A percentile compares a stretch with the other conserved stretches of the same genome.
These are phyloP conservation scores for Lymantria monacha DNA, from an alignment of 2,888 invertebrate species.

Conservation along the genomic window DNA sequence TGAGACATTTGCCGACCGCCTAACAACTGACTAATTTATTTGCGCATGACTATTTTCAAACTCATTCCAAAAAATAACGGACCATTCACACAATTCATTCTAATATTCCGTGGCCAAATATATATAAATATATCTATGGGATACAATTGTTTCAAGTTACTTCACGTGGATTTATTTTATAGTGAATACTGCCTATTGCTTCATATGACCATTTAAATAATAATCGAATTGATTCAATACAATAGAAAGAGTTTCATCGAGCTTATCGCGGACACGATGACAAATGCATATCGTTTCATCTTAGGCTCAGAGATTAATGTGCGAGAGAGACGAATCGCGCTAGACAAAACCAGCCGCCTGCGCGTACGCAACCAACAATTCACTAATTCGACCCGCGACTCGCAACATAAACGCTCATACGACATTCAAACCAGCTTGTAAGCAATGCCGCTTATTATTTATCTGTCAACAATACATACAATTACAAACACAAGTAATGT, in stretches of 20 bases:
- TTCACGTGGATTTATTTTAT: not conserved
- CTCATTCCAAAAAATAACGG: not conserved
- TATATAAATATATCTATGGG: not conserved
- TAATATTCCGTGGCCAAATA: not conserved
- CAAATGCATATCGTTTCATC: slow-evolving; percentile 81
- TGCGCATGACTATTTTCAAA: slow-evolving; percentile 35
- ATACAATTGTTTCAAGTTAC: not conserved
- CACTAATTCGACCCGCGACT: slow-evolving; percentile 61
- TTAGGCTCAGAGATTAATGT: slow-evolving; percentile 73
- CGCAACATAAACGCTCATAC: slow-evolving; percentile 60
- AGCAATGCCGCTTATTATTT: slow-evolving; percentile 78
- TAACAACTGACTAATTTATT: slow-evolving; percentile 75
- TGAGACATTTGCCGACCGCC: slow-evolving; percentile 73
- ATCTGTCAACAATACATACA: slow-evolving; percentile 61
- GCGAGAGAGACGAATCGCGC: slow-evolving; percentile 61
- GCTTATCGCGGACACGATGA: slow-evolving; percentile 77
- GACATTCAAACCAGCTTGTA: slow-evolving; percentile 65
- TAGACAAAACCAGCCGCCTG: slow-evolving; percentile 75
- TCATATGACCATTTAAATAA: slow-evolving; percentile 41
- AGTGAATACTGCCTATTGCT: slow-evolving; percentile 15
- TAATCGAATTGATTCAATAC: slow-evolving; percentile 76
- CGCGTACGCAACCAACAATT: slow-evolving; percentile 62
- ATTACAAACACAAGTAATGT: slow-evolving; percentile 43
- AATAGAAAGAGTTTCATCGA: slow-evolving; percentile 69
- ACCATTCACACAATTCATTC: slow-evolving; percentile 1